A percentile compares a stretch with the other conserved stretches of the same genome.
Evolutionary conservation across 1,140 invertebrate species (phyloP).

Genomic region (Melanaphis sacchari): DNA sequence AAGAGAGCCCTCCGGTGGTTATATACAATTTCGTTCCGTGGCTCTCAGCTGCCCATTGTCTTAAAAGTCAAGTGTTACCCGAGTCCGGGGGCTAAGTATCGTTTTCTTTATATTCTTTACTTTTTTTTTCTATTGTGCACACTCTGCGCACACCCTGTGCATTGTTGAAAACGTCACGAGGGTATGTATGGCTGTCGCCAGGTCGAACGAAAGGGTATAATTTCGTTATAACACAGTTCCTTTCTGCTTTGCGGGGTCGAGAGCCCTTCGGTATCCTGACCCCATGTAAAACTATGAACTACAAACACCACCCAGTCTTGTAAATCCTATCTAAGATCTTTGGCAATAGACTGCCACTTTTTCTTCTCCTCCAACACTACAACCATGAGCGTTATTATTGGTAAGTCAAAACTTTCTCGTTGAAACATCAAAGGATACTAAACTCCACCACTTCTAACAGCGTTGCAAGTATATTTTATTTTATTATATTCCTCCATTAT

Average conservation of each 20-base stretch:
- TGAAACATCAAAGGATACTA: neutral
- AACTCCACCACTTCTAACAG: neutral
- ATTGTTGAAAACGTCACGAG: conserved; percentile 56
- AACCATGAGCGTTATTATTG: neutral
- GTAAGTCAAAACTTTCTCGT: neutral
- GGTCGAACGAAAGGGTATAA: conserved; percentile 26
- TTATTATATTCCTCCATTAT: neutral
- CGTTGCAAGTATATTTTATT: neutral
- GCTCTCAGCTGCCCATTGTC: conserved; percentile 31
- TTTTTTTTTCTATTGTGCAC: neutral
- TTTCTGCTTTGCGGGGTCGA: conserved; percentile 18
- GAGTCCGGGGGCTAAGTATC: neutral
- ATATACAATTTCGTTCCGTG: conserved; percentile 26
- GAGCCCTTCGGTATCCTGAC: conserved; percentile 10
- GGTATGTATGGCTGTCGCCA: neutral
- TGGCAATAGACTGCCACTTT: neutral
- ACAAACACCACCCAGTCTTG: neutral
- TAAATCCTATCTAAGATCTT: neutral
- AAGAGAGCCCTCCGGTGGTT: neutral
- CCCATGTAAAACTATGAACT: neutral
- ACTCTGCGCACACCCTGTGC: neutral
- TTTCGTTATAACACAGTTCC: conserved; percentile 24
- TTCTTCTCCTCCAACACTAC: neutral
- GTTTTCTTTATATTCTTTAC: conserved; percentile 38
- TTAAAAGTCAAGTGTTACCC: conserved; percentile 36